Evolutionary conservation across 2,113 vertebrate species (phyloP).

Genomic region (Guaruba guarouba): DNA sequence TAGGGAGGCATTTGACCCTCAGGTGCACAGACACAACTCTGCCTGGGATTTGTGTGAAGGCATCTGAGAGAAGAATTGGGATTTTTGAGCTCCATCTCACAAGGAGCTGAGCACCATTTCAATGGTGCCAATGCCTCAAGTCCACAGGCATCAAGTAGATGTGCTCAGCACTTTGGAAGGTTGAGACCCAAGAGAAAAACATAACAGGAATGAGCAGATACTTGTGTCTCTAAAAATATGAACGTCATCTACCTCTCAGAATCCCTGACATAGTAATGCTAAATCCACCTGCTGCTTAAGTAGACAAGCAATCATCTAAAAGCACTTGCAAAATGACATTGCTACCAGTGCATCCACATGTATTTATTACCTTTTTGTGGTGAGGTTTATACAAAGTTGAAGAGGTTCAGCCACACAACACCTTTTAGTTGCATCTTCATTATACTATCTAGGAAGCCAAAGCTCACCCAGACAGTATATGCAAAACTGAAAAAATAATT

Average conservation of each 20-base stretch:
- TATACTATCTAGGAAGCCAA: slow-evolving; percentile 44
- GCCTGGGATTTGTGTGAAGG: slow-evolving; percentile 52
- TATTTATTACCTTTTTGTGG: slow-evolving; percentile 19
- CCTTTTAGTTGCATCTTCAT: not conserved
- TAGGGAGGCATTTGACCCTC: slow-evolving; percentile 31
- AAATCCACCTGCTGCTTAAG: slow-evolving; percentile 50
- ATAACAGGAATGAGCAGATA: not conserved
- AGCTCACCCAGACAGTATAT: slow-evolving; percentile 48
- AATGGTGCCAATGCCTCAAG: not conserved
- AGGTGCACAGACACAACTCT: slow-evolving; percentile 53
- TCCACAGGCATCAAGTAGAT: not conserved
- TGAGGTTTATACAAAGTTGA: slow-evolving; percentile 7
- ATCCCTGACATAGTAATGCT: slow-evolving; percentile 31
- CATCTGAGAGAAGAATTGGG: slow-evolving; percentile 44
- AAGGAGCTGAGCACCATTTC: slow-evolving; percentile 7
- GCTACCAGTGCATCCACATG: not conserved
- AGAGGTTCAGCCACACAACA: slow-evolving; percentile 39
- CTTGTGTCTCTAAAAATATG: slow-evolving; percentile 29
- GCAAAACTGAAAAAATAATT: not conserved
- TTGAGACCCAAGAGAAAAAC: slow-evolving; percentile 33
- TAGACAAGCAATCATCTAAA: not conserved
- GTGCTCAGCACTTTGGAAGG: slow-evolving; percentile 45
- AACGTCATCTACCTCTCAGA: slow-evolving; percentile 34
- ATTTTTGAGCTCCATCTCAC: slow-evolving; percentile 27
- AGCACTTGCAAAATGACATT: not conserved